phyloP scores from a whole-genome alignment of 2,113 vertebrate genomes.

The Esox niger region DNA sequence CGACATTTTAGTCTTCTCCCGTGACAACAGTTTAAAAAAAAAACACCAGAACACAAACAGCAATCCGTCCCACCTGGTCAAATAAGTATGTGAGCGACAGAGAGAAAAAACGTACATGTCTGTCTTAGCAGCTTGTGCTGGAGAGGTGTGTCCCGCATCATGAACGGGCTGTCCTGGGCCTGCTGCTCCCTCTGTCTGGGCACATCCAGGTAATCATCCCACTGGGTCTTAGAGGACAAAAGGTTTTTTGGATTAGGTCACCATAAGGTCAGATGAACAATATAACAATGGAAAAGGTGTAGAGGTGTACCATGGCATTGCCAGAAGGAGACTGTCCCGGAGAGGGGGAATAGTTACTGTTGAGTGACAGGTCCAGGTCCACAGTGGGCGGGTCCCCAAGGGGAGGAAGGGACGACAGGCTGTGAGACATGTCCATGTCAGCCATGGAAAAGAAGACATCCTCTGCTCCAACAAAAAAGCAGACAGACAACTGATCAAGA shows the following conservation, averaged over 20 bases:
- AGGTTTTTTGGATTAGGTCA: no score
- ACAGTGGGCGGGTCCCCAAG: conserved; percentile 93
- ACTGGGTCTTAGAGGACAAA: conserved; percentile 72
- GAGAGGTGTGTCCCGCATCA: conserved; percentile 67
- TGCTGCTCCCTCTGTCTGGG: conserved; percentile 77
- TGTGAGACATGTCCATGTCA: conserved; percentile 99
- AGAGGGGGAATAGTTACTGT: conserved; percentile 88
- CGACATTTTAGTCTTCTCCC: no score
- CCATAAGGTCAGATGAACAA: not conserved
- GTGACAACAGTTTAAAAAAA: not conserved
- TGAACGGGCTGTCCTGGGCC: conserved; percentile 62
- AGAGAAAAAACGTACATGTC: conserved; percentile 73
- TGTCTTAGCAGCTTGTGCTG: conserved; percentile 77
- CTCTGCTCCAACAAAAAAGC: conserved; percentile 74
- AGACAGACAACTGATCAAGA: not conserved
- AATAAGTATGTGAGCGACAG: no score
- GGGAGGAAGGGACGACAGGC: conserved; percentile 92
- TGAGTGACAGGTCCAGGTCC: conserved; percentile 92
- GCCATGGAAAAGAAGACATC: conserved; percentile 99
- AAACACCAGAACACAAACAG: not conserved
- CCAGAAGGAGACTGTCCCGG: conserved; percentile 87
- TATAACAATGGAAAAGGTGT: not conserved
- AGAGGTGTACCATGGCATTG: conserved; percentile 75
- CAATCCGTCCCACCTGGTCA: no score
- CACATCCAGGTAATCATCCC: conserved; percentile 89